Conservation (phyloP, 2,113 vertebrate genomes). For the Capricornis sumatraensis region DNA sequence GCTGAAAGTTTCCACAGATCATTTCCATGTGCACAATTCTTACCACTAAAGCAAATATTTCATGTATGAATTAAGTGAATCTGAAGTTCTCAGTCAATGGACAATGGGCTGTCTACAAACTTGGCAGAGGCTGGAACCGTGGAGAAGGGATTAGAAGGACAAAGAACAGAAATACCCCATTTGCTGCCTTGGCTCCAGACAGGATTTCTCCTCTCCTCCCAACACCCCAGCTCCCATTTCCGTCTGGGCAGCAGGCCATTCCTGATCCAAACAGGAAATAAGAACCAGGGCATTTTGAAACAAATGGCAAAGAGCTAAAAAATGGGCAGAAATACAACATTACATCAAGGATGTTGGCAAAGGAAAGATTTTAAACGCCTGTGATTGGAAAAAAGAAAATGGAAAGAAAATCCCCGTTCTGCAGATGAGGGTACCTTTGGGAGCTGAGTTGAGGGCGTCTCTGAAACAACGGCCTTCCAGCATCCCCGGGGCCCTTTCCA, state of each 20-base stretch:
- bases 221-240: background rate
- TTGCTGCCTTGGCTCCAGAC: background rate
- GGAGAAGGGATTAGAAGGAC: background rate
- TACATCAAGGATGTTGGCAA: background rate
- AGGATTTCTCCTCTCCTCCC: background rate
- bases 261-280: background rate
- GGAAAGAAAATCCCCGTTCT: background rate
- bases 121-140: background rate
- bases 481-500: slow-evolving; percentile 90
- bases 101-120: background rate
- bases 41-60: background rate
- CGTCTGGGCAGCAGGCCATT: background rate
- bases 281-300: background rate
- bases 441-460: slow-evolving; percentile 83
- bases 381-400: background rate
- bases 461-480: slow-evolving; percentile 90
- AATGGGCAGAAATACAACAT: background rate
- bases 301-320: background rate
- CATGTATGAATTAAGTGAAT: background rate
- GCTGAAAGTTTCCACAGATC: background rate
- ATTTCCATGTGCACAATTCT: background rate
- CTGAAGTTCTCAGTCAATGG: background rate
- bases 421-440: slow-evolving; percentile 82
- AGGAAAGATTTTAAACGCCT: background rate
- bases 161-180: background rate